Evolutionary conservation across 2,113 vertebrate species (phyloP).

Genomic region (Sorex araneus): DNA sequence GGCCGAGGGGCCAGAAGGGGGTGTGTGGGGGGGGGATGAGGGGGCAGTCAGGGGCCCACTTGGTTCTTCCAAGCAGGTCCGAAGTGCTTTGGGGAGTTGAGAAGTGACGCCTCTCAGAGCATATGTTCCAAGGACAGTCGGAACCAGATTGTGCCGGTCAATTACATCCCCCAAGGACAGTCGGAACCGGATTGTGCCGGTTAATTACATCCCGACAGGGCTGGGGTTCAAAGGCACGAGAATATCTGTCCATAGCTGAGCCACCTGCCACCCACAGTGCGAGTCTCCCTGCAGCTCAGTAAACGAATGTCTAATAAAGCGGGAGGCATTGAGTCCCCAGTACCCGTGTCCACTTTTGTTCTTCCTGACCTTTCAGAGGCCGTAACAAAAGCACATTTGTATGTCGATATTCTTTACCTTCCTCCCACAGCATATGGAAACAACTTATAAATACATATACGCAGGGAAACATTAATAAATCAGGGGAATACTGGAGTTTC

Average conservation of each 20-base stretch:
- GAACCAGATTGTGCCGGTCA: conserved; percentile 3
- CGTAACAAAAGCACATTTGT: conserved; percentile 82
- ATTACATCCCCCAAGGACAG: not conserved
- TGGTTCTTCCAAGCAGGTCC: not conserved
- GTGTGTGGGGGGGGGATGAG: too few species aligned
- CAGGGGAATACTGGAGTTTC: conserved; percentile 84
- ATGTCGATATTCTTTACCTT: conserved; percentile 74
- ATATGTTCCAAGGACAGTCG: not conserved
- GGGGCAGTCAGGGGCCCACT: not conserved
- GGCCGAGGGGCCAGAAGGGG: too few species aligned
- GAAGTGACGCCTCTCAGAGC: not conserved
- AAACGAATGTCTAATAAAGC: conserved; percentile 21
- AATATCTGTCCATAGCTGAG: conserved; percentile 47
- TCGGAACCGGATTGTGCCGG: not conserved
- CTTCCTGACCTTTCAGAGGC: conserved; percentile 67
- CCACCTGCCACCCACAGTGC: not conserved
- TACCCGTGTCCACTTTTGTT: conserved; percentile 33
- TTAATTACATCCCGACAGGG: conserved; percentile 51
- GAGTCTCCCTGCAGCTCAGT: conserved; percentile 36
- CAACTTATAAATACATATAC: conserved; percentile 82
- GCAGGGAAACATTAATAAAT: conserved; percentile 84
- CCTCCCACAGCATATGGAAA: conserved; percentile 79
- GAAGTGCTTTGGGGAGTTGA: not conserved
- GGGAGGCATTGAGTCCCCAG: not conserved
- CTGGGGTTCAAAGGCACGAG: conserved; percentile 41